phyloP scores from a whole-genome alignment of 1,140 invertebrate genomes.

The Drosophila arawakana region DNA sequence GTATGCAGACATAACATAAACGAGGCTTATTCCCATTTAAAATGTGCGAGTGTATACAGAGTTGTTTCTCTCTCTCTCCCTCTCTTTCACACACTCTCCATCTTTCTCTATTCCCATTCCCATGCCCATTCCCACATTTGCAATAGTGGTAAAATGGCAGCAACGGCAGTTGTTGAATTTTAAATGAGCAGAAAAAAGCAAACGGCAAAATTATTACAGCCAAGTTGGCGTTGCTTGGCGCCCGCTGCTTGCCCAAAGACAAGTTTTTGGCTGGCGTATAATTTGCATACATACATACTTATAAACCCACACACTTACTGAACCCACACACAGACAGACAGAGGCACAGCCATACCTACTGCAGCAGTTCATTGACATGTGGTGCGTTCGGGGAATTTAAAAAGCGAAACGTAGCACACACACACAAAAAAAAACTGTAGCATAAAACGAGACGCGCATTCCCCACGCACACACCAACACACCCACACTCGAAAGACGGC shows the following conservation, averaged over 20 bases:
- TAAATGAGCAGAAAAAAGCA: slow-evolving; percentile 78
- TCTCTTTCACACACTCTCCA: not conserved
- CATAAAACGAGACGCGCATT: slow-evolving; percentile 47
- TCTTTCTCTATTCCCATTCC: slow-evolving; percentile 26
- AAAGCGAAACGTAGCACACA: slow-evolving; percentile 23
- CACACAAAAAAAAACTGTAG: slow-evolving; percentile 35
- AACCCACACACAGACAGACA: slow-evolving; percentile 16
- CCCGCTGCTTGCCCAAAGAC: slow-evolving; percentile 62
- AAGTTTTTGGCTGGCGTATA: slow-evolving; percentile 65
- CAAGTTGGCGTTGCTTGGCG: slow-evolving; percentile 52
- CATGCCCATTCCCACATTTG: slow-evolving; percentile 27
- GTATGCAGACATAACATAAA: slow-evolving; percentile 54
- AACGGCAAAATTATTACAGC: slow-evolving; percentile 78
- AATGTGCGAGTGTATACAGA: slow-evolving; percentile 53
- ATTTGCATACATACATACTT: slow-evolving; percentile 69
- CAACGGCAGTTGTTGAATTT: slow-evolving; percentile 79
- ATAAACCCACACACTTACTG: slow-evolving; percentile 4
- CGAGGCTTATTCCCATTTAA: slow-evolving; percentile 77
- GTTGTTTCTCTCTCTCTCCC: slow-evolving; percentile 3
- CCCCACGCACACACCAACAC: slow-evolving; percentile 35
- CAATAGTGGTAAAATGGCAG: slow-evolving; percentile 53
- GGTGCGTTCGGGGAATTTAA: slow-evolving; percentile 65
- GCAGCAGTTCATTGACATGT: slow-evolving; percentile 73
- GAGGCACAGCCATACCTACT: slow-evolving; percentile 41
- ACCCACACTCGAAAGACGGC: slow-evolving; percentile 27